Evolutionary conservation across 2,113 vertebrate genomes (phyloP), one percentile per base, ranked within the genome.

Genomic region (Micromys minutus): DNA sequence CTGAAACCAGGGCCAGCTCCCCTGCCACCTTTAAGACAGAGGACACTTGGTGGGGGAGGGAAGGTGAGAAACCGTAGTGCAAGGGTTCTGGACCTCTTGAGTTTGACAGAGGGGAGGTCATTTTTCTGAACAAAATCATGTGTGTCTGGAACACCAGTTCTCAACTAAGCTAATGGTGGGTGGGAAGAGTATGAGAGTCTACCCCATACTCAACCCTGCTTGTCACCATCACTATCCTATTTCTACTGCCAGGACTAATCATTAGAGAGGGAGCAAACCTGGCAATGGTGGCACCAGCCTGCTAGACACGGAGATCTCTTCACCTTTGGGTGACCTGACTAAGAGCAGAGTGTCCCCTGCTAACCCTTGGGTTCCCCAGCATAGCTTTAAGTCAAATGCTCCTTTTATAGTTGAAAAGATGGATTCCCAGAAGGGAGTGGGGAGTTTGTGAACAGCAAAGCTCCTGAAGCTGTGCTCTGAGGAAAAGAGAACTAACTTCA

Each of bases 201-300:
- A 45, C 52, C 39, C 42, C 22, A 7, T 11, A 80, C 0, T 47
- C 69, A 55, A 4, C 31, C 34, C 50, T 69, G 72, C n/a, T 72
- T 45, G 63, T 12, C 15, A 17, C 42, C 12, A 52, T 96, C 10
- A 1, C 90, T 92, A 94, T 94, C 90, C 96, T 97, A 95, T 95
- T 96, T 96, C 96, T 96, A 71, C 94, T 97, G 94, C 96, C 96
- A 96, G 87, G 94, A 97, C 90, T 91, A 93, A 96, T 96, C 92
- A 93, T 93, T 93, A 91, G 88, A 59, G 45, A 24, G 24, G 29
- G 34, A 45, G 11, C 39, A 67, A 84, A 45, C 63, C 88, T 96
- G 94, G 94, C 96, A 97, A 76, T 31, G 71, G 91, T 81, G 92
- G 63, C 94, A 81, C 84, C 52, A 84, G 89, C n/a, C 86, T 83